Base-by-base conservation (phyloP, 1,140 invertebrate genomes). In the Ridgeia piscesae region DNA sequence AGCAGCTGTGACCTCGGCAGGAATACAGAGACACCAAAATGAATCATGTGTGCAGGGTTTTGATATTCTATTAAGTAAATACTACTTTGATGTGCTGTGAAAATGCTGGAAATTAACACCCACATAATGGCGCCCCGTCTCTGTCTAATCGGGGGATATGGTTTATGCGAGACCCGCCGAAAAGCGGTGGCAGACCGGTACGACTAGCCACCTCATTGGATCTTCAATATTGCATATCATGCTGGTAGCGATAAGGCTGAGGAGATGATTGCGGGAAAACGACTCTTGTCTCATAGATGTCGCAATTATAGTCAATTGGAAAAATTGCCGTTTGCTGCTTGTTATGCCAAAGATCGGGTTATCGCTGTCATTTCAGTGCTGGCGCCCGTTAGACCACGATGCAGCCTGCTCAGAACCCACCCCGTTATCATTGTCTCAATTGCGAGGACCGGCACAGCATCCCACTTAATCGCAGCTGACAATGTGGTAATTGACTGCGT, bases 211-310 rank as follows among this genome's bases (percentile, higher is more conserved):
- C 58, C 58, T 77, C 58, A 77, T 77, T 77, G 58, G 58, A 77
- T 77, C 58, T 77, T 77, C 27, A 77, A 77, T 77, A 77, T 77
- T 77, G 58, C 58, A 77, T 77, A 77, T 77, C 58, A 77, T 77
- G 58, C 58, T 77, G 58, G 58, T 77, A 77, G 58, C 17, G 58
- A 77, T 77, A 77, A 77, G 58, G 58, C 58, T 21, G 6, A 77
- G 58, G 58, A 77, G 58, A 77, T 77, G 58, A 77, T 77, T 77
- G 17, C 58, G 27, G 58, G 58, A 77, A 77, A 77, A 77, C 58
- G 58, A 77, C 58, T 9, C 11, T 77, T 77, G 58, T 77, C 58
- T 77, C 58, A 17, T 77, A 31, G 58, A 77, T 77, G 58, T 77
- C 58, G 27, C 58, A 77, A 77, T 77, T 77, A 77, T 77, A 77